Base-by-base conservation (phyloP, 2,888 invertebrate species). In the Coremacera marginata region DNA sequence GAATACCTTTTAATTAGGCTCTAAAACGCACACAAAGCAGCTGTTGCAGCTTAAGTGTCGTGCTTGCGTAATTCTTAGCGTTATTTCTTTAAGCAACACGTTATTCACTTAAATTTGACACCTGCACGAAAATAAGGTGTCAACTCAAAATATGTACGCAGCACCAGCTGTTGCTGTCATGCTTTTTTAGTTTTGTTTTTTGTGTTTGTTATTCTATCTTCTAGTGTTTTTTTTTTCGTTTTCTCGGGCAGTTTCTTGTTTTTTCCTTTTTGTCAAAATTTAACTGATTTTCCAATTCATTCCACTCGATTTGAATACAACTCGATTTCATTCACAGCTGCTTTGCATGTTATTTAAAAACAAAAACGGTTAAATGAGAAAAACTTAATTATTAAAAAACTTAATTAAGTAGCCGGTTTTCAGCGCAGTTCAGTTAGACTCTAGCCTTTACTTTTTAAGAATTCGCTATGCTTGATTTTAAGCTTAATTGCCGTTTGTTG, bases 271-370 rank as follows among this genome's bases (percentile, higher is more conserved):
- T 49, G 0, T 19, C 27, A 51, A 16, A 27, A 27, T 27, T 51
- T 68, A 37, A 3, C 27, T n/a, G 8, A 51, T 68, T 68, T 68
- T 68, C 68, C 49, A 68, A 5, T 49, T 51, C 11, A 68, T 44
- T 68, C 51, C 49, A 68, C 51, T 51, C 25, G 27, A 49, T 68
- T 68, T 49, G 11, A 27, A 51, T 16, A 11, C 27, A 19, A 51
- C 27, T n/a, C 5, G 8, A n/a, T n/a, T 25, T 68, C 25, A 16
- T 44, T 44, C n/a, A 27, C 25, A 44, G 49, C 44, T 44, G 67
- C 63, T 63, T 63, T 27, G 55, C 55, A 22, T 55, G 44, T 44
- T 3, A 44, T 14, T 44, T 11, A 44, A 44, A 44, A 11, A 44
- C 1, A 44, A 44, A 44, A 1, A 44, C 1, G 31, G 3, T 31